phyloP scores from a whole-genome alignment of 2,888 invertebrate genomes.

The Leptopilina myrica region DNA sequence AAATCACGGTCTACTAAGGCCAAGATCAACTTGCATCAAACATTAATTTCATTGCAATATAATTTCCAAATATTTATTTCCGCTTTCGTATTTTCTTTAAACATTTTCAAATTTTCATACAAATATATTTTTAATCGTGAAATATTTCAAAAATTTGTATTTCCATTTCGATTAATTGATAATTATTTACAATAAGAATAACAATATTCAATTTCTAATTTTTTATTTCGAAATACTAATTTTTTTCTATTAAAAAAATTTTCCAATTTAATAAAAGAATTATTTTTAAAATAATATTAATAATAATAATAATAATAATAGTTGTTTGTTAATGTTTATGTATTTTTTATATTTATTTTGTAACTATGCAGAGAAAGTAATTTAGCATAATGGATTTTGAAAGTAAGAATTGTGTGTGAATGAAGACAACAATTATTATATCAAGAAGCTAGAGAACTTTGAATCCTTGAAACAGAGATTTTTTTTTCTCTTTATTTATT shows the following conservation, averaged over 20 bases:
- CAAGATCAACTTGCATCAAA: constrained; percentile 10
- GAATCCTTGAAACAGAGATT: constrained; percentile 14
- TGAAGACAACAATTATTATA: constrained; percentile 20
- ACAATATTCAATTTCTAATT: no score
- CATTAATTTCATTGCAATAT: background rate
- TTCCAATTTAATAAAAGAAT: no score
- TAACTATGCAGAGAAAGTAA: constrained; percentile 27
- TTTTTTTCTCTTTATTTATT: constrained; percentile 1
- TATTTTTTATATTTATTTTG: constrained; percentile 11
- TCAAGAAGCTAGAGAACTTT: constrained; percentile 6
- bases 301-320: background rate
- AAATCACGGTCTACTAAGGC: constrained; percentile 30
- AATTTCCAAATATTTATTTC: constrained; percentile 1
- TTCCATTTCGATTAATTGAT: no score
- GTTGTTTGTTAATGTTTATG: background rate
- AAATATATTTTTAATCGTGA: background rate
- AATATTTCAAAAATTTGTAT: no score
- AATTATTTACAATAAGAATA: no score
- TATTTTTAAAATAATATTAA: background rate
- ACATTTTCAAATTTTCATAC: background rate
- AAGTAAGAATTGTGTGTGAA: constrained; percentile 21
- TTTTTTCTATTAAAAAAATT: no score
- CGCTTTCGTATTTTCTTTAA: background rate
- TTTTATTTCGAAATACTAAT: no score
- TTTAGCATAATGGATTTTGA: constrained; percentile 4